phyloP scores from a whole-genome alignment of 37 sponge, comb jelly and placozoan species.

The Bolinopsis microptera region DNA sequence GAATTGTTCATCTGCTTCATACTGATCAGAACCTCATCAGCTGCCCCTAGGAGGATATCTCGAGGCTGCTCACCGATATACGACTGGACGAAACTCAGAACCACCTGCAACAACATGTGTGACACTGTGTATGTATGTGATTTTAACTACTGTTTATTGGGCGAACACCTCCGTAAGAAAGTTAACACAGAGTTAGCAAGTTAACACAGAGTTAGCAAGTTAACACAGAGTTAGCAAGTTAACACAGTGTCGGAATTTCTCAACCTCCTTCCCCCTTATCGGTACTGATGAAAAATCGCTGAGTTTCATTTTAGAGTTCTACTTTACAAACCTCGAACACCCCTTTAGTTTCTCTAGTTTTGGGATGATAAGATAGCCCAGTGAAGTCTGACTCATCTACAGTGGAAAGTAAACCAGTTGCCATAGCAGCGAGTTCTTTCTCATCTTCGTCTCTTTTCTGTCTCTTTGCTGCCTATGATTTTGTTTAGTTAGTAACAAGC shows the following conservation, averaged over 20 bases:
- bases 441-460: slow-evolving; percentile 62
- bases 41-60: slow-evolving; percentile 96
- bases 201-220: too few relatives aligned
- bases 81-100: slow-evolving; percentile 89
- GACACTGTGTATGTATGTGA: too few relatives aligned
- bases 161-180: too few relatives aligned
- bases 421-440: slow-evolving; percentile 22
- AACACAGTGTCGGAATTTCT: too few relatives aligned
- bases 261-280: too few relatives aligned
- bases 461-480: slow-evolving; percentile 39
- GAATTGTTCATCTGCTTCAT: slow-evolving; percentile 73
- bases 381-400: slow-evolving; percentile 52
- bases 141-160: too few relatives aligned
- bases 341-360: slow-evolving; percentile 65
- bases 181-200: too few relatives aligned
- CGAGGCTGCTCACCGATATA: slow-evolving; percentile 92
- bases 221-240: too few relatives aligned
- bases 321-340: slow-evolving; percentile 19
- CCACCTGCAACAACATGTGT: slow-evolving; percentile 85
- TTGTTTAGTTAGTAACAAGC: neutral
- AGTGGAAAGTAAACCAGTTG: slow-evolving; percentile 57
- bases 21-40: slow-evolving; percentile 94
- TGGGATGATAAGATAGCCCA: slow-evolving; percentile 41
- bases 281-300: too few relatives aligned
- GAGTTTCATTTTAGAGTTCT: too few relatives aligned